Percentiles rank a stretch among this genome's conserved stretches.
Conservation (phyloP, 92 coral and sea anemone species). For the Parazoanthus swiftii region DNA sequence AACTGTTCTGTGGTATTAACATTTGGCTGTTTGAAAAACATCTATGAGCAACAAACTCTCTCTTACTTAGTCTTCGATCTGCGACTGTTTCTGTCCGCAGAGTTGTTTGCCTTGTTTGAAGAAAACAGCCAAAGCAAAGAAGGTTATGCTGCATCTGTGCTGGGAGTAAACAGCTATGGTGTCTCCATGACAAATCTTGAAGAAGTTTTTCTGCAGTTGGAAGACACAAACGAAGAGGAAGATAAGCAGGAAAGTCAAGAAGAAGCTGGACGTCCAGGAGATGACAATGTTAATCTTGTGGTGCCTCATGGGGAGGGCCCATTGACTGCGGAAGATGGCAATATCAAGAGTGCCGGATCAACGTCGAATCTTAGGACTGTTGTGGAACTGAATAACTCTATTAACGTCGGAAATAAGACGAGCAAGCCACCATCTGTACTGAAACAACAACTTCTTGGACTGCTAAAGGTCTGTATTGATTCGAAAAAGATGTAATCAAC, state of each 20-base stretch:
- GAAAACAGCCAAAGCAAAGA: conserved; percentile 64
- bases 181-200: conserved; percentile 97
- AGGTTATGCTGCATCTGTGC: conserved; percentile 61
- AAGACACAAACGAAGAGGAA: conserved; percentile 69
- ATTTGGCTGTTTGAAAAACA: background rate
- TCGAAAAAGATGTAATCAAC: no score
- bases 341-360: conserved; percentile 29
- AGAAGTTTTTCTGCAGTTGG: conserved; percentile 89
- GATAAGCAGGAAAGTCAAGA: conserved; percentile 12
- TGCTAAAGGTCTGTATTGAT: conserved; percentile 58
- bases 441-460: conserved; percentile 67
- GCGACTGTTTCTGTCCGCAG: conserved; percentile 34
- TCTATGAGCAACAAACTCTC: background rate
- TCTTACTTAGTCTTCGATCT: background rate
- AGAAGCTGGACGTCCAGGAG: background rate
- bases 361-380: conserved; percentile 48
- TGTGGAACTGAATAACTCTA: conserved; percentile 58
- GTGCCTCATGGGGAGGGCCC: conserved; percentile 35
- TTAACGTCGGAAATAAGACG: conserved; percentile 43
- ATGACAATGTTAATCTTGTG: background rate
- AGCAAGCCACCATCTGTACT: conserved; percentile 40
- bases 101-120: conserved; percentile 73
- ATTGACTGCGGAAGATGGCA: conserved; percentile 42
- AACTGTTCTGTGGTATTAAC: background rate
- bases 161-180: conserved; percentile 87